Percentiles rank a stretch among this genome's conserved stretches.
Evolutionary conservation across 2,797 vertebrate species (phyloP).

Genomic region (Pseudochirops cupreus): DNA sequence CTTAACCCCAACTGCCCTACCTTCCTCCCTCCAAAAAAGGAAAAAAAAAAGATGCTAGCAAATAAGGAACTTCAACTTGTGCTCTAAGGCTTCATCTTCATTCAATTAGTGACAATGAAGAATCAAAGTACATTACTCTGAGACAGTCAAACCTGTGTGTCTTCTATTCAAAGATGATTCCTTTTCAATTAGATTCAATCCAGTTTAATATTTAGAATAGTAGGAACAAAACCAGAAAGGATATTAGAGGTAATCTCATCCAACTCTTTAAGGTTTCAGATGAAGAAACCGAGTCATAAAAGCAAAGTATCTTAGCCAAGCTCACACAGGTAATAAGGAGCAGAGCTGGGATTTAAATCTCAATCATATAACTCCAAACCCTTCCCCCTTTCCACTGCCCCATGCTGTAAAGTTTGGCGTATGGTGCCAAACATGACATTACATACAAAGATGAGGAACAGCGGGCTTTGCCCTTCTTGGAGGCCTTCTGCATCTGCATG

Average conservation of each 20-base stretch:
- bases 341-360: neutral
- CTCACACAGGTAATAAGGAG: neutral
- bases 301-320: neutral
- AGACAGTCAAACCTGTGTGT: neutral
- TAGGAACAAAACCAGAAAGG: neutral
- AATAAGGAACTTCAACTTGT: neutral
- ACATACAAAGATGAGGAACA: neutral
- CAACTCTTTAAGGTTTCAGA: neutral
- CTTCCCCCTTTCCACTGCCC: neutral
- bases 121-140: neutral
- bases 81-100: neutral
- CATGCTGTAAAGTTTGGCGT: neutral
- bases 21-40: too few relatives aligned
- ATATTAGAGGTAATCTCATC: neutral
- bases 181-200: neutral
- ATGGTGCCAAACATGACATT: neutral
- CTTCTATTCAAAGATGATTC: slow-evolving; percentile 4
- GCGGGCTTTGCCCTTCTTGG: neutral
- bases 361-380: neutral
- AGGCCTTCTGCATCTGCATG: neutral
- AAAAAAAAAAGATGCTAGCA: neutral
- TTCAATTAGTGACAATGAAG: neutral
- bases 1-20: too few relatives aligned
- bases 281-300: neutral
- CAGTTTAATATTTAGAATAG: neutral